Evolutionary conservation across 2,888 invertebrate genomes (phyloP), one percentile per base, ranked within the genome.

Genomic region (Elaeidobius kamerunicus): DNA sequence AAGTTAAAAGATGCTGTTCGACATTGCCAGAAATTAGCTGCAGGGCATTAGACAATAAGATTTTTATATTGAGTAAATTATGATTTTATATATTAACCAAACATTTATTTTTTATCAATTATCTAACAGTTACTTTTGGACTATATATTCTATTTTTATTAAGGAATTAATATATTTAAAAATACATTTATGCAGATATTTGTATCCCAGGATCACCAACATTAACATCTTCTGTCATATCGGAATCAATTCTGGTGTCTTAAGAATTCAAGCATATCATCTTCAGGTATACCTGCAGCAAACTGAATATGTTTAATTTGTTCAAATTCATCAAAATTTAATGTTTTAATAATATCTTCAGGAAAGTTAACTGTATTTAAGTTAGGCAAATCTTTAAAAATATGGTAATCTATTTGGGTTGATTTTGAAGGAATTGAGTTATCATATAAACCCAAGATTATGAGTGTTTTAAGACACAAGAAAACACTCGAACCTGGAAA

Each of bases 291-390:
- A 1, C 19, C 47, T 19, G 32, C 20, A 12, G 40, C 39, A 14
- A 40, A 9, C 32, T 47, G 32, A 9, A 47, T 20, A 15, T 18
- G 39, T 47, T 47, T 47, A 9, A 47, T 32, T 17, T n/a, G 39
- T 18, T 28, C 30, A 9, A 47, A 47, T 1, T 20, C 9, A 1
- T 11, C 14, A 15, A 47, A 40, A 6, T 30, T 11, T 16, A 47
- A 18, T 19, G 17, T 32, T 32, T 40, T 39, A 15, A 47, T 28
- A 18, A 14, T 15, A 32, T 39, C 39, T n/a, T 47, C 47, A 12
- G 39, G 47, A 32, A 47, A 47, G n/a, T 30, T 30, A 14, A 47
- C 30, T 6, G 47, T 47, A 30, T 47, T 15, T 5, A 47, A 12
- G 1, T 14, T n/a, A 5, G 39, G 19, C 3, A 47, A 47, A 20